These are phyloP conservation scores for Perognathus longimembris DNA, from an alignment of 2,113 vertebrate species.

Conservation along the genomic window DNA sequence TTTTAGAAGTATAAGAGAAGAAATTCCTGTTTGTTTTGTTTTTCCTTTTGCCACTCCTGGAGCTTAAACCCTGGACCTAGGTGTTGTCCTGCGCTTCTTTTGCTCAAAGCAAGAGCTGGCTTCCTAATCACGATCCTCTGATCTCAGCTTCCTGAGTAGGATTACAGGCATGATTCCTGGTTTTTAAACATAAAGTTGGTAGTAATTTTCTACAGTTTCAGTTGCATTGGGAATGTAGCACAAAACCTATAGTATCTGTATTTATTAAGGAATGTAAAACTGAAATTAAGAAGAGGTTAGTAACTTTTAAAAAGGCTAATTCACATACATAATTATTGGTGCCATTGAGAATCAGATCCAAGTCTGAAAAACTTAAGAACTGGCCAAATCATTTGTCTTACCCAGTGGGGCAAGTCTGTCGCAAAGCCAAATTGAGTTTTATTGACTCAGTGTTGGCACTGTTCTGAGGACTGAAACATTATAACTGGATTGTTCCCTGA, in stretches of 20 bases:
- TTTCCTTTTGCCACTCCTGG: too few relatives aligned
- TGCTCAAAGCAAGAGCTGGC: too few relatives aligned
- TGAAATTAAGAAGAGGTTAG: neutral
- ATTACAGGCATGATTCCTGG: too few relatives aligned
- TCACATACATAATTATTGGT: neutral
- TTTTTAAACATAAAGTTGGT: neutral
- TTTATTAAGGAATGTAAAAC: conserved; percentile 14
- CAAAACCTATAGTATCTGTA: neutral
- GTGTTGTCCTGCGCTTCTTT: too few relatives aligned
- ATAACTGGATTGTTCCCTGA: neutral
- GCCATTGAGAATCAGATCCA: neutral
- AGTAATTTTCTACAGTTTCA: conserved; percentile 18
- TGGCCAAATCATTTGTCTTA: neutral
- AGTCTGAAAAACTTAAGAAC: neutral
- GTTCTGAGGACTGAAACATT: neutral
- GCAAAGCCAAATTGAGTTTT: neutral
- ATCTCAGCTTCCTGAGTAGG: too few relatives aligned
- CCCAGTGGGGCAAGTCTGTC: neutral
- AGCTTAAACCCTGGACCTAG: too few relatives aligned
- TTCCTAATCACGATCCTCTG: too few relatives aligned
- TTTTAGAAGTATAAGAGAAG: neutral
- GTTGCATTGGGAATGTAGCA: neutral
- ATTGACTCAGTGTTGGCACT: neutral
- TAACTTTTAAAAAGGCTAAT: neutral
- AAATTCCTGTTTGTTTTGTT: neutral